These are phyloP conservation scores for Laticauda colubrina DNA, from an alignment of 2,113 vertebrate species.

Conservation along the genomic window DNA sequence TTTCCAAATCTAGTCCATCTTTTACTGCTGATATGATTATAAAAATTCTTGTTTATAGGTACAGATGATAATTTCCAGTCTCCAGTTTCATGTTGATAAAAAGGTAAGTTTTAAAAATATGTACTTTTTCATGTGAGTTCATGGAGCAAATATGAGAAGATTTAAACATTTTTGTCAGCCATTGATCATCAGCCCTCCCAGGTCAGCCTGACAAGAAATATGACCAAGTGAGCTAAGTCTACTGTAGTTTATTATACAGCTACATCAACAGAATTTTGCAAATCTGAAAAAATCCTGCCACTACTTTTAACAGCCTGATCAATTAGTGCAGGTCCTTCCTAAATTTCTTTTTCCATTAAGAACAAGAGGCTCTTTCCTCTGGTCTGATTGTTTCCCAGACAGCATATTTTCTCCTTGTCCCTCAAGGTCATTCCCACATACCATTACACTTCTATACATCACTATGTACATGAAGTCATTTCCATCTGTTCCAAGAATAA, in stretches of 20 bases:
- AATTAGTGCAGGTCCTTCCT: not conserved
- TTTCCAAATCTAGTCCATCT: constrained; percentile 27
- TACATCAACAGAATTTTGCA: not conserved
- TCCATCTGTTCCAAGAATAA: not conserved
- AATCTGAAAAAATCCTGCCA: not conserved
- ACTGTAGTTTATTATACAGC: not conserved
- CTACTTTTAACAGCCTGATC: not conserved
- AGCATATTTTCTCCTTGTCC: not conserved
- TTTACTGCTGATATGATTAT: not conserved
- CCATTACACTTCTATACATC: not conserved
- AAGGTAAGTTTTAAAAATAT: not conserved
- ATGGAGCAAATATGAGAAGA: not conserved
- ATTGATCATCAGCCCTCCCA: not conserved
- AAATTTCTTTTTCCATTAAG: not conserved
- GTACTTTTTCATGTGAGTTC: not conserved
- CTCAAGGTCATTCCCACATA: not conserved
- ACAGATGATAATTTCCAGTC: not conserved
- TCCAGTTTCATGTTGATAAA: constrained; percentile 4
- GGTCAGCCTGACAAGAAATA: not conserved
- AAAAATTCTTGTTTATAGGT: constrained; percentile 10
- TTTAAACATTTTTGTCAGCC: not conserved
- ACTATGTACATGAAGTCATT: not conserved
- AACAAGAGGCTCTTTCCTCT: not conserved
- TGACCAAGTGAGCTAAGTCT: not conserved
- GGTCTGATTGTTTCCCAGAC: not conserved